Evolutionary conservation across 2,113 vertebrate species (phyloP).

Genomic region (Toxotes jaculatrix): DNA sequence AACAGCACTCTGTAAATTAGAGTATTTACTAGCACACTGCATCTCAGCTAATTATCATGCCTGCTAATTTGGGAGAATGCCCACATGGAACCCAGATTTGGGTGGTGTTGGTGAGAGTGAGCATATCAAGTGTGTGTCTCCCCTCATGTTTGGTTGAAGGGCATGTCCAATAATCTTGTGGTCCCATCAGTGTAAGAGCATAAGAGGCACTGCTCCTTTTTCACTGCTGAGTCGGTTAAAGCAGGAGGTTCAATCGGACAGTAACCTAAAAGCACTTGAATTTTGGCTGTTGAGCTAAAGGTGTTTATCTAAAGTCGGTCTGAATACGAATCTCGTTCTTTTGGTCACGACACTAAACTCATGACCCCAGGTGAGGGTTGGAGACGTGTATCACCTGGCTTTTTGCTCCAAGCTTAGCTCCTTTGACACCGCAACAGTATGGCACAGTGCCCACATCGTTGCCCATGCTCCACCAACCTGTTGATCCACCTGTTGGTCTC

Average conservation of each 20-base stretch:
- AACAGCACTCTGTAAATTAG: not conserved
- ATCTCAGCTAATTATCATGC: not conserved
- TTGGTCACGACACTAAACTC: no score
- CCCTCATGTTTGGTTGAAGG: not conserved
- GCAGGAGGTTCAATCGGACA: not conserved
- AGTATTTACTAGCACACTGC: not conserved
- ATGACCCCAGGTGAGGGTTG: no score
- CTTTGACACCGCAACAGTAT: no score
- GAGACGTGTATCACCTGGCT: no score
- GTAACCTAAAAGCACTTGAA: not conserved
- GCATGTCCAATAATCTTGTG: not conserved
- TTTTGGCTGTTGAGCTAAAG: no score
- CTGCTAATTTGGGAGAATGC: not conserved
- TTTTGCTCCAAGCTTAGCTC: no score
- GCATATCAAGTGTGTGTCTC: not conserved
- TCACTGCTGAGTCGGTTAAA: not conserved
- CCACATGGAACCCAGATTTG: slow-evolving; percentile 7
- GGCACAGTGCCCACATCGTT: no score
- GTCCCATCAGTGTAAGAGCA: not conserved
- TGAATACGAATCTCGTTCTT: no score
- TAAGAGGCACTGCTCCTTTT: not conserved
- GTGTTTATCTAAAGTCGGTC: no score
- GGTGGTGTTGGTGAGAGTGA: not conserved
- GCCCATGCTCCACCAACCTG: no score
- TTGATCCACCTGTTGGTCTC: no score